Percentiles rank a stretch among this genome's conserved stretches.
phyloP scores from a whole-genome alignment of 92 coral and sea anemone species.

The Paragorgia papillata region DNA sequence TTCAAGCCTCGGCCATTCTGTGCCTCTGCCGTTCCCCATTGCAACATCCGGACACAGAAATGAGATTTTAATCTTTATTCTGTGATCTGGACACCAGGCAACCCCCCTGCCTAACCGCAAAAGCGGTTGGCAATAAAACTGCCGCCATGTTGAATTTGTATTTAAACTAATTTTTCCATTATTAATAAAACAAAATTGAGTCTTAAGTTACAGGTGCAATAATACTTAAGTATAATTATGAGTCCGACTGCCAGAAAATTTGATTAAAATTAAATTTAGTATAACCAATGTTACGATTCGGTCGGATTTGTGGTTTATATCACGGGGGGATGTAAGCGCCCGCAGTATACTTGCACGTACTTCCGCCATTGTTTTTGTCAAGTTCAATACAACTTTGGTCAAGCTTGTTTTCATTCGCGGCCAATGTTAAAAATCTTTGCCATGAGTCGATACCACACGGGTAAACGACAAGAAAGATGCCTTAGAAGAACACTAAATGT shows the following conservation, averaged over 20 bases:
- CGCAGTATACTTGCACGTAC: background rate
- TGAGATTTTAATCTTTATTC: too few relatives aligned
- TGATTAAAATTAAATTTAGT: background rate
- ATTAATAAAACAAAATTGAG: background rate
- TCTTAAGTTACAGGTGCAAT: background rate
- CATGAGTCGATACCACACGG: background rate
- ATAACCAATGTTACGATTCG: background rate
- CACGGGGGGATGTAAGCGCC: background rate
- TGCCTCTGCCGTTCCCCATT: background rate
- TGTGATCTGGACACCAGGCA: background rate
- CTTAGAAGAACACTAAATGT: background rate
- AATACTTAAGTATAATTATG: background rate
- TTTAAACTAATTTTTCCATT: background rate
- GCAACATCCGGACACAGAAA: background rate
- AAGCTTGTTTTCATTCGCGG: slow-evolving; percentile 34
- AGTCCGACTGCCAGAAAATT: background rate
- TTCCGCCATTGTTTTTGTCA: background rate
- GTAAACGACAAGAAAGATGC: background rate
- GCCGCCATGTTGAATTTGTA: background rate
- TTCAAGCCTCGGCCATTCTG: too few relatives aligned
- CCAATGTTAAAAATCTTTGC: slow-evolving; percentile 24
- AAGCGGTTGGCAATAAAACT: too few relatives aligned
- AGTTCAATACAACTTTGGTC: background rate
- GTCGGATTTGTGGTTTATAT: background rate
- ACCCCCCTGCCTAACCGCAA: background rate